Evolutionary conservation across 2,888 invertebrate genomes (phyloP).

Genomic region (Minunthozetes semirufus): DNA sequence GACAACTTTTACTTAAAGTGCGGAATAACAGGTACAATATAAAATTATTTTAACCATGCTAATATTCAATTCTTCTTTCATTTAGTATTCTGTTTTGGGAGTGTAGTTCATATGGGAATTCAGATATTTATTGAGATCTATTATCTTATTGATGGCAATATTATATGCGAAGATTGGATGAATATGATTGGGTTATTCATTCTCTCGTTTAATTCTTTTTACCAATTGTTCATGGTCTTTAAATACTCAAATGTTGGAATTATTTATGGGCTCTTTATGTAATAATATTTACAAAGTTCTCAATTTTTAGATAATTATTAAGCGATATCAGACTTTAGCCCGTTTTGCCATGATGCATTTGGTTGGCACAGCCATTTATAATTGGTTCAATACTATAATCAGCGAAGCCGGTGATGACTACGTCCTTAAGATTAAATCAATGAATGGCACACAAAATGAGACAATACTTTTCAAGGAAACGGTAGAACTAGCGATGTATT

Average conservation of each 20-base stretch:
- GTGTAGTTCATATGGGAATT: slow-evolving; percentile 66
- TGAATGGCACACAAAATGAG: neutral
- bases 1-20: slow-evolving; percentile 67
- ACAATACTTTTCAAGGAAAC: neutral
- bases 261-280: no score
- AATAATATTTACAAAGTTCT: no score
- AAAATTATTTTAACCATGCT: no score
- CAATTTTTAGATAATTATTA: slow-evolving; percentile 56
- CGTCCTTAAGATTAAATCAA: slow-evolving; percentile 11
- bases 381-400: slow-evolving; percentile 68
- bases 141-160: slow-evolving; percentile 53
- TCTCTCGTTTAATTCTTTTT: slow-evolving; percentile 65
- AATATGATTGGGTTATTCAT: slow-evolving; percentile 59
- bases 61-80: no score
- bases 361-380: slow-evolving; percentile 68
- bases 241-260: slow-evolving; percentile 69
- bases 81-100: slow-evolving; percentile 65
- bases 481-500: neutral
- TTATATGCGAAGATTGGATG: slow-evolving; percentile 54
- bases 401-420: slow-evolving; percentile 65
- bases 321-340: slow-evolving; percentile 56
- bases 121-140: slow-evolving; percentile 63
- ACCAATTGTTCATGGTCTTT: slow-evolving; percentile 70
- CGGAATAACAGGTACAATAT: slow-evolving; percentile 60
- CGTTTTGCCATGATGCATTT: slow-evolving; percentile 71